Percentiles rank a stretch among this genome's conserved stretches.
Evolutionary conservation across 2,113 vertebrate species (phyloP).

Genomic region (Ploceus nigricollis): DNA sequence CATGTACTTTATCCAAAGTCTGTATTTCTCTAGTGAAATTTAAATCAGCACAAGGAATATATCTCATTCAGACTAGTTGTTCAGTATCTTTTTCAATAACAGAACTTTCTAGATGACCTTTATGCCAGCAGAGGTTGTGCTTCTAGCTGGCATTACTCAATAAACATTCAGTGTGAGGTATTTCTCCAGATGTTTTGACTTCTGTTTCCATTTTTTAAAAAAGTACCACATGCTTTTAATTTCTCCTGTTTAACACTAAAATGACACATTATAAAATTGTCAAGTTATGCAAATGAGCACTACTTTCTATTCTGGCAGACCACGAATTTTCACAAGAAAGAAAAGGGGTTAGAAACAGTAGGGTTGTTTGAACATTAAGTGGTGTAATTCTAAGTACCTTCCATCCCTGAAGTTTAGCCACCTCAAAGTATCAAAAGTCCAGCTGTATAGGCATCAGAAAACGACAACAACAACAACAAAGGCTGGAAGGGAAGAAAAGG

Average conservation of each 20-base stretch:
- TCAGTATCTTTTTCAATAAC: neutral
- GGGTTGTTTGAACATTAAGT: neutral
- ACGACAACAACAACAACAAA: neutral
- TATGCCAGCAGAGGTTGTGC: neutral
- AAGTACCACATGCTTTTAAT: neutral
- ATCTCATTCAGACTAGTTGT: neutral
- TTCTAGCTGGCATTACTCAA: neutral
- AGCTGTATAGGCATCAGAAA: neutral
- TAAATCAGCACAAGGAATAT: neutral
- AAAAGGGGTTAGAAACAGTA: neutral
- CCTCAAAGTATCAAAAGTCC: neutral
- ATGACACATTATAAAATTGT: neutral
- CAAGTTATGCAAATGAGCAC: neutral
- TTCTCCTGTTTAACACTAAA: slow-evolving; percentile 1
- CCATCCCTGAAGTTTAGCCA: neutral
- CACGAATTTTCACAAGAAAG: neutral
- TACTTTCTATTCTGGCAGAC: neutral
- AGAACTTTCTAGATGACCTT: neutral
- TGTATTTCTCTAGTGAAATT: neutral
- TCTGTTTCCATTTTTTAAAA: neutral
- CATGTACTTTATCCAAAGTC: neutral
- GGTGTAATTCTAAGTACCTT: neutral
- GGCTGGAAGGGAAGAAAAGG: fast-evolving
- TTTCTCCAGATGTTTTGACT: neutral
- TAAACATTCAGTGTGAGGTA: neutral